Evolutionary conservation across 2,888 invertebrate genomes (phyloP).

Genomic region (Synergus umbraculus): DNA sequence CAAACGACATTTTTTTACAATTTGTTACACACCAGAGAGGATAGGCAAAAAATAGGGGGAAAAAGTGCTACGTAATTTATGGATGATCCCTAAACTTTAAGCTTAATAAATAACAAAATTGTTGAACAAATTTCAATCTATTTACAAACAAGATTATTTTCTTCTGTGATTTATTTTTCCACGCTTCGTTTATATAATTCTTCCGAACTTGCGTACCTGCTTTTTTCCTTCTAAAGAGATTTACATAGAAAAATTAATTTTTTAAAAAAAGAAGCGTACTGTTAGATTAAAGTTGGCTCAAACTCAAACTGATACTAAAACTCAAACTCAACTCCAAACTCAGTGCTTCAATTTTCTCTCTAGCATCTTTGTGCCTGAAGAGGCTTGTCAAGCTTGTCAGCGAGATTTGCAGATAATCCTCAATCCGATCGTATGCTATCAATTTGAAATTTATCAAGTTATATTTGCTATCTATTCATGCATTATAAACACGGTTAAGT

Average conservation of each 20-base stretch:
- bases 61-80: too few relatives aligned
- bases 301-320: too few relatives aligned
- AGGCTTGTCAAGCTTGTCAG: slow-evolving; percentile 40
- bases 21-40: too few relatives aligned
- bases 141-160: not conserved
- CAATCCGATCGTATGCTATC: slow-evolving; percentile 25
- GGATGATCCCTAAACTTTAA: too few relatives aligned
- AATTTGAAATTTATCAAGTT: too few relatives aligned
- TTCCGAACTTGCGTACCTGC: not conserved
- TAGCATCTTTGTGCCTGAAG: slow-evolving; percentile 5
- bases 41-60: too few relatives aligned
- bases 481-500: slow-evolving; percentile 3
- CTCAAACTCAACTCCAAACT: slow-evolving; percentile 27
- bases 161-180: not conserved
- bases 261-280: not conserved
- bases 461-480: not conserved
- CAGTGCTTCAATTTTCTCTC: slow-evolving; percentile 23
- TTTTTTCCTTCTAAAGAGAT: slow-evolving; percentile 9
- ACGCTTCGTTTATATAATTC: not conserved
- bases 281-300: slow-evolving; percentile 26
- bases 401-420: slow-evolving; percentile 32
- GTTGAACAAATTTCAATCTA: not conserved
- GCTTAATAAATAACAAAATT: not conserved
- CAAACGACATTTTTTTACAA: too few relatives aligned
- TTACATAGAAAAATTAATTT: not conserved